Evolutionary conservation across 2,797 vertebrate genomes (phyloP), one percentile per base, ranked within the genome.

Genomic region (Lepus townsendii): DNA sequence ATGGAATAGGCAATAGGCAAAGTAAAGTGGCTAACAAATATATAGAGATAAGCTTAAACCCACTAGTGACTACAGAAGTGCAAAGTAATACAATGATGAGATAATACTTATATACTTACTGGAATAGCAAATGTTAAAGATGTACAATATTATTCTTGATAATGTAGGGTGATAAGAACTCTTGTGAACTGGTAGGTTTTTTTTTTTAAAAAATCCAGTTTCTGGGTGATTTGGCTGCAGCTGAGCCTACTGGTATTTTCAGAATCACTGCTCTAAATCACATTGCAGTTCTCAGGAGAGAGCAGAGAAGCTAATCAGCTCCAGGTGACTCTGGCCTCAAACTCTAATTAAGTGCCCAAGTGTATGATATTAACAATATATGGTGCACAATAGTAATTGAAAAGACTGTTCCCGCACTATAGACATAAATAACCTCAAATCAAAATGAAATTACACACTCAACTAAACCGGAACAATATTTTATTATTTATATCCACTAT

Each of bases 371-470:
- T 85, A 92, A 80, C 85, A 94, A 69, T 60, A 78, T 65, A 88
- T 17, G 92, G 68, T 20, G 80, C 27, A 93, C 73, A 77, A n/a
- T 32, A 88, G 79, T 95, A 94, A 97, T 63, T 88, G 88, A 94
- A 87, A 97, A 95, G 83, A 93, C 63, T 82, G 77, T 75, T 90
- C n/a, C 38, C 80, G 27, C 47, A 87, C 72, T 94, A 82, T 16
- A 88, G 84, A 91, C 76, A 96, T 57, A 95, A 92, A 79, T 65
- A 88, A 88, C 38, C 42, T 96, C 91, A 93, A 88, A 94, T 90
- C 79, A 94, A 85, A 96, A 82, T 68, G 66, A 83, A 94, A 60
- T 95, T 10, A 88, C 78, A 93, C 19, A 54, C 35, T 68, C 2
- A 66, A 94, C 90, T 54, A 63, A 84, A 38, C 26, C 83, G 82